phyloP scores from a whole-genome alignment of 2,113 vertebrate genomes.

The Poicephalus gulielmi region DNA sequence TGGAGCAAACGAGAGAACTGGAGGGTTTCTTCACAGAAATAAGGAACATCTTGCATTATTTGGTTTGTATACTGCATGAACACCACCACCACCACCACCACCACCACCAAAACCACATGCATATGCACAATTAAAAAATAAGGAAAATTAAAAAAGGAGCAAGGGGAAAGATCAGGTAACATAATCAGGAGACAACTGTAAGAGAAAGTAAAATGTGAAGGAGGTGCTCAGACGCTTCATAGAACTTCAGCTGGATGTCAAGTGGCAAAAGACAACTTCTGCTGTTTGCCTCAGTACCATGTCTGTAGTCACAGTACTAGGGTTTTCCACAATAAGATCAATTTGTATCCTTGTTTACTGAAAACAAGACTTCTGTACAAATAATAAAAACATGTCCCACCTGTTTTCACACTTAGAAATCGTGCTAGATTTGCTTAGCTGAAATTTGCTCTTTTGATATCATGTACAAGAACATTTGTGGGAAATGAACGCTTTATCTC shows the following conservation, averaged over 20 bases:
- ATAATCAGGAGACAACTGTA: not conserved
- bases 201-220: not conserved
- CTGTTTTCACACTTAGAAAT: not conserved
- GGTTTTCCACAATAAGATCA: not conserved
- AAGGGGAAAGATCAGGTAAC: not conserved
- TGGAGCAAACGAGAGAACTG: not conserved
- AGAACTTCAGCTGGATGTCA: not conserved
- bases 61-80: not conserved
- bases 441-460: not conserved
- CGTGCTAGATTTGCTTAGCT: not conserved
- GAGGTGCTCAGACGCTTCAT: not conserved
- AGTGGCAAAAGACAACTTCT: not conserved
- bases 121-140: not conserved
- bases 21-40: not conserved
- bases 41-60: not conserved
- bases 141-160: not conserved
- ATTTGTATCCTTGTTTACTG: not conserved
- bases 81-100: too few relatives aligned
- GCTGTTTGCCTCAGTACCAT: fast-evolving
- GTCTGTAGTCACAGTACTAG: not conserved
- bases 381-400: not conserved
- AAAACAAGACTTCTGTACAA: not conserved
- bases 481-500: not conserved
- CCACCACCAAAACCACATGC: not conserved
- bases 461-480: not conserved